Conservation (phyloP, 2,113 vertebrate genomes). For the Catagonus wagneri region DNA sequence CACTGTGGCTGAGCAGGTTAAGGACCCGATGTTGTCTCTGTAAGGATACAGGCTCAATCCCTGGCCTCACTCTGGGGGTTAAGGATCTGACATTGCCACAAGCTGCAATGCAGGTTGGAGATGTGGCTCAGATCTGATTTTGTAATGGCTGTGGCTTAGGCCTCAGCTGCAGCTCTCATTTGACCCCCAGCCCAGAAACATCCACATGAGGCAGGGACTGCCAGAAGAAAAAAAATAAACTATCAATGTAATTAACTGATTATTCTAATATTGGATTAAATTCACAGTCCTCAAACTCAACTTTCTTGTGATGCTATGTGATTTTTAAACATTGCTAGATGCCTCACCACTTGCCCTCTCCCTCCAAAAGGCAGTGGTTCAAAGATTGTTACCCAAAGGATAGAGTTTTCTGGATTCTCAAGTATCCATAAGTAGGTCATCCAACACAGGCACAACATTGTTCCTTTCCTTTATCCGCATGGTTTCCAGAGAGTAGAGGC, state of each 20-base stretch:
- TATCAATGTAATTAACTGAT: background rate
- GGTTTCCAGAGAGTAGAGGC: background rate
- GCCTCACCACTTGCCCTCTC: background rate
- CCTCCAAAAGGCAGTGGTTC: background rate
- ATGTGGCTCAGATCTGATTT: too few species aligned
- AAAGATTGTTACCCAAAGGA: background rate
- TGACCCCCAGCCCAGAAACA: too few species aligned
- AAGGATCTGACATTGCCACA: too few species aligned
- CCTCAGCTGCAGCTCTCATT: too few species aligned
- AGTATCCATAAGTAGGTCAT: background rate
- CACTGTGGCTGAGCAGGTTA: too few species aligned
- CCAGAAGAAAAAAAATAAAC: too few species aligned
- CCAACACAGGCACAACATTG: background rate
- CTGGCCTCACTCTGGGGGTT: too few species aligned
- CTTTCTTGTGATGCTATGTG: background rate
- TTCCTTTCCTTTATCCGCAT: background rate
- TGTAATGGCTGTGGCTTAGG: too few species aligned
- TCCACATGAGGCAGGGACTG: too few species aligned
- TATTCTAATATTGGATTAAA: conserved; percentile 25
- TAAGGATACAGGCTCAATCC: too few species aligned
- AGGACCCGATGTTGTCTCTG: too few species aligned
- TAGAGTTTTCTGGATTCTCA: background rate
- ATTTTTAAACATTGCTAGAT: background rate
- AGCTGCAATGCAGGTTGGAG: too few species aligned
- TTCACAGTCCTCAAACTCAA: background rate